phyloP scores from a whole-genome alignment of 2,888 invertebrate species.

The Spisula subtruncata region DNA sequence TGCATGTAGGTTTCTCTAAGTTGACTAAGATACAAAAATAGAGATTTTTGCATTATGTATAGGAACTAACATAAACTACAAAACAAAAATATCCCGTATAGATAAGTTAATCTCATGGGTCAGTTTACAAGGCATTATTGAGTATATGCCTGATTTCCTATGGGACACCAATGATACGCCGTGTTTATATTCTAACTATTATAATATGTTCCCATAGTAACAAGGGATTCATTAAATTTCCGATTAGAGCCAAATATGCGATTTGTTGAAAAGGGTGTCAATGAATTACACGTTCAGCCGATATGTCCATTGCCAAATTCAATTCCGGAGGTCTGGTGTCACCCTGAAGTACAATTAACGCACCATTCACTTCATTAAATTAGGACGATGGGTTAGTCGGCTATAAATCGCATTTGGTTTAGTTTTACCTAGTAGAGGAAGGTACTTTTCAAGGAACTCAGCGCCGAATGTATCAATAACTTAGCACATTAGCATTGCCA shows the following conservation, averaged over 20 bases:
- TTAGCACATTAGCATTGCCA: not conserved
- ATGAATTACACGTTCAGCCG: not conserved
- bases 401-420: not conserved
- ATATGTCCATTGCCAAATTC: not conserved
- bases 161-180: not conserved
- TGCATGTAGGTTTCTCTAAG: too few relatives aligned
- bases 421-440: too few relatives aligned
- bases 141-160: not conserved
- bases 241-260: conserved; percentile 21
- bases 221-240: conserved; percentile 8
- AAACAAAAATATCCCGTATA: not conserved
- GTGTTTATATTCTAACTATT: conserved; percentile 2
- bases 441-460: not conserved
- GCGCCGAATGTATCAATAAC: not conserved
- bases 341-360: not conserved
- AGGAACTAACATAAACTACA: not conserved
- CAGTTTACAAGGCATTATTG: conserved; percentile 16
- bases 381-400: not conserved
- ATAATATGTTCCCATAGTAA: not conserved
- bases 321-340: not conserved
- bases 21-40: too few relatives aligned
- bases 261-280: not conserved
- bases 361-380: not conserved
- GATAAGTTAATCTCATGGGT: not conserved
- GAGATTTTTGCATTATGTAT: not conserved